These are phyloP conservation scores for Chesias legatella DNA, from an alignment of 2,888 invertebrate genomes.

Conservation along the genomic window DNA sequence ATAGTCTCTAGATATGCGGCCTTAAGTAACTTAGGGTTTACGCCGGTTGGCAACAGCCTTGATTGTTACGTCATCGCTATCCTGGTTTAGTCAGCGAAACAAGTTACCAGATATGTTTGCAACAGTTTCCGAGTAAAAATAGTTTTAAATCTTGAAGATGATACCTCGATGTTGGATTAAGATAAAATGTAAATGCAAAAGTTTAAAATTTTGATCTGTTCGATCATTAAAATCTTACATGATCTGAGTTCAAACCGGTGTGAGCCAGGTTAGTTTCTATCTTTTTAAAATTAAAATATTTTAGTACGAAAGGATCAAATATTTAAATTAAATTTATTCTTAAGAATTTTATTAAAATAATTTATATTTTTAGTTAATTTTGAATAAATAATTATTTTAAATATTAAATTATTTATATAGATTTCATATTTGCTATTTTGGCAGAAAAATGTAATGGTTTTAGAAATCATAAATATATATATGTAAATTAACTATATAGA, in stretches of 20 bases:
- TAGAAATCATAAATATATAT: conserved; percentile 84
- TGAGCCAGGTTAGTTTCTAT: conserved; percentile 93
- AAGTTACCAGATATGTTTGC: too few species aligned
- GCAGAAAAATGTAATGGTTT: conserved; percentile 86
- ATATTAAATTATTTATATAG: conserved; percentile 20
- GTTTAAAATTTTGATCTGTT: conserved; percentile 87
- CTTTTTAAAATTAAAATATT: conserved; percentile 78
- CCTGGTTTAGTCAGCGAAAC: too few species aligned
- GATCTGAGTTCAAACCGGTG: conserved; percentile 94
- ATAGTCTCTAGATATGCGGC: too few species aligned
- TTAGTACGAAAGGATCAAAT: too few species aligned
- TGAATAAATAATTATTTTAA: conserved; percentile 20
- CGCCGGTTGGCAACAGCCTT: too few species aligned
- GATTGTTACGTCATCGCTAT: too few species aligned
- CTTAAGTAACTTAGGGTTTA: too few species aligned
- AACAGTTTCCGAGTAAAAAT: too few species aligned
- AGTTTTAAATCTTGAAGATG: too few species aligned
- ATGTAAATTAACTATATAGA: conserved; percentile 70
- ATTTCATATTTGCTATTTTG: conserved; percentile 81
- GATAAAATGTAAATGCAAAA: conserved; percentile 83
- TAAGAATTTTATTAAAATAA: too few species aligned
- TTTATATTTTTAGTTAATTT: too few species aligned
- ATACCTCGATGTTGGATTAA: conserved; percentile 96
- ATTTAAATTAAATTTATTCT: too few species aligned
- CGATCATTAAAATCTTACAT: conserved; percentile 91